Percentiles rank a stretch among this genome's conserved stretches.
These are phyloP conservation scores for Porites lutea DNA, from an alignment of 64 coral and sea anemone species.

Conservation along the genomic window DNA sequence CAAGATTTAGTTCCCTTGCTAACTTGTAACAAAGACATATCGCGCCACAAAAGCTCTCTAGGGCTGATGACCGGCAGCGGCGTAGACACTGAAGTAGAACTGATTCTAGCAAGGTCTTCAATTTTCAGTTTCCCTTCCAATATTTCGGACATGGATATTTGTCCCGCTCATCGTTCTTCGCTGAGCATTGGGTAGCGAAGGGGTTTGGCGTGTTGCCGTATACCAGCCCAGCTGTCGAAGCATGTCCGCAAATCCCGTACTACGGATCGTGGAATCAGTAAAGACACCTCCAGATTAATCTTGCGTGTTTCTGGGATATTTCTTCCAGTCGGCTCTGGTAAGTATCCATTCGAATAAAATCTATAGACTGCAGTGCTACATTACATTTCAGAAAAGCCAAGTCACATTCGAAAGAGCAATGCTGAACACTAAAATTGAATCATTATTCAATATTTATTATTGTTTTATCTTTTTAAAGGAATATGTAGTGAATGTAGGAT, in stretches of 20 bases:
- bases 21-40: conserved; percentile 52
- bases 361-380: not conserved
- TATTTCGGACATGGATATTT: conserved; percentile 53
- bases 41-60: conserved; percentile 35
- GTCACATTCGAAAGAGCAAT: conserved; percentile 2
- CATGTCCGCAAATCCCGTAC: conserved; percentile 35
- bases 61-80: conserved; percentile 19
- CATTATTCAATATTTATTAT: too few relatives aligned
- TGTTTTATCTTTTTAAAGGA: too few relatives aligned
- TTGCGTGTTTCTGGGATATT: conserved; percentile 55
- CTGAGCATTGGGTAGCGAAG: conserved; percentile 46
- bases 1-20: conserved; percentile 34
- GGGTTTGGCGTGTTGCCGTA: conserved; percentile 36
- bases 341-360: conserved; percentile 7
- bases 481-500: too few relatives aligned
- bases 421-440: conserved; percentile 11
- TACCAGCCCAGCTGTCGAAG: conserved; percentile 51
- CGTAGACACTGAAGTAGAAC: conserved; percentile 66
- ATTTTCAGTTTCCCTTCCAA: conserved; percentile 55
- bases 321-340: conserved; percentile 66
- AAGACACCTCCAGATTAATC: conserved; percentile 1
- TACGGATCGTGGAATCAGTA: conserved; percentile 59
- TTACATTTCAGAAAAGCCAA: conserved; percentile 12
- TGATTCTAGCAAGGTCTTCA: conserved; percentile 65
- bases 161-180: conserved; percentile 54